Conservation (phyloP, 2,113 vertebrate genomes). For the Hemicordylus capensis region DNA sequence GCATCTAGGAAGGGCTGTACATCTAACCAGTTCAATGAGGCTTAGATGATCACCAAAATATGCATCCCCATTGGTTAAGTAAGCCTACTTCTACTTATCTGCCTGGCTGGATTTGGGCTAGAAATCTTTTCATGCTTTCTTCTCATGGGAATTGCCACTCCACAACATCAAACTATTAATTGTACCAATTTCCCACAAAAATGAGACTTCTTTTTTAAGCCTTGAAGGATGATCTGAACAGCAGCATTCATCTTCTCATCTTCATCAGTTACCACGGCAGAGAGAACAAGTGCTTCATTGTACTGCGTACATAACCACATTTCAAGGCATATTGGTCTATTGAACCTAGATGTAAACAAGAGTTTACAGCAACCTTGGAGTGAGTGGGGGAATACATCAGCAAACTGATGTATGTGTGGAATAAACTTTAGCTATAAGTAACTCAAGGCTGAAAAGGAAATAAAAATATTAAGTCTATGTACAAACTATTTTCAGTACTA, state of each 20-base stretch:
- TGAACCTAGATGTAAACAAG: neutral
- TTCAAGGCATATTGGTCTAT: neutral
- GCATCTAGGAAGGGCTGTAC: neutral
- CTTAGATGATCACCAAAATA: neutral
- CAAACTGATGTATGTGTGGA: neutral
- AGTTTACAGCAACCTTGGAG: neutral
- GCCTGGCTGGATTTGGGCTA: neutral
- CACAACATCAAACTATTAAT: neutral
- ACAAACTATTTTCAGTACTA: neutral
- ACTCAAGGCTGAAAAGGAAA: neutral
- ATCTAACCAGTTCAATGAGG: neutral
- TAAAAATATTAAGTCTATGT: neutral
- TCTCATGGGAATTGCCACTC: neutral
- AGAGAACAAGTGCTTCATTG: neutral
- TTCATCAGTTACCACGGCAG: neutral
- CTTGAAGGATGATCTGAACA: neutral
- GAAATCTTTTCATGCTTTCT: neutral
- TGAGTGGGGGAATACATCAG: neutral
- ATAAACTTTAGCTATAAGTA: constrained; percentile 33
- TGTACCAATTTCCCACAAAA: neutral
- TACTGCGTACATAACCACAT: neutral
- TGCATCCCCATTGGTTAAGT: neutral
- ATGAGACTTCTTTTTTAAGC: neutral
- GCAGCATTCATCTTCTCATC: neutral
- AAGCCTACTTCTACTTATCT: neutral